Evolutionary conservation across 1,140 invertebrate genomes (phyloP), one percentile per base, ranked within the genome.

Genomic region (Piezodorus guildinii): DNA sequence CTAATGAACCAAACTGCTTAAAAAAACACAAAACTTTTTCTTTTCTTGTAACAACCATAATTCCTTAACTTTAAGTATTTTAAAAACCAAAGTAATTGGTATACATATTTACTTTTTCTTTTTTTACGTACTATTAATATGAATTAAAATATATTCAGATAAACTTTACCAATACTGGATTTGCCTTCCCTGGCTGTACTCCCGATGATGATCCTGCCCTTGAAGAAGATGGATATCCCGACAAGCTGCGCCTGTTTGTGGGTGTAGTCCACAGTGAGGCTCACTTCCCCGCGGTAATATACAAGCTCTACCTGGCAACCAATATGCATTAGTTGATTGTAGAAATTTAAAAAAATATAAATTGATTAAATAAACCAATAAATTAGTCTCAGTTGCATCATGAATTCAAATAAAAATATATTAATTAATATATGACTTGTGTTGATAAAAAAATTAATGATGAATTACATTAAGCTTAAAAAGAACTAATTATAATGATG

Each of bases 241-340:
- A 84, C 85, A 72, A 83, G 76, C 69, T 85, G 82, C 21, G 78
- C 81, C 61, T 85, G 81, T 71, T 64, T 86, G 66, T 84, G 83
- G 66, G 82, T 81, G 71, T 85, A 83, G 73, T 91, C 88, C 1
- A 90, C 85, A 0, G 81, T 79, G 16, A 92, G 76, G 60, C 78
- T 85, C 6, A 93, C 79, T 67, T 86, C 81, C 34, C 86, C 84
- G 67, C 83, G 81, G 21, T 81, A 81, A 66, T 90, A 90, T 70
- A 86, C 84, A 63, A 93, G 74, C 67, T 88, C 85, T 1, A 90
- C 80, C 73, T 74, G 62, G 2, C 65, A 67, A 66, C n/a, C 10
- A 49, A 54, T 16, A 30, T 43, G 59, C 27, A 64, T 39, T 39
- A 45, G 44, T 52, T 6, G 3, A 39, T 39, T 10, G 12, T 39